Evolutionary conservation across 2,888 invertebrate species (phyloP).

Genomic region (Coenonympha glycerion): DNA sequence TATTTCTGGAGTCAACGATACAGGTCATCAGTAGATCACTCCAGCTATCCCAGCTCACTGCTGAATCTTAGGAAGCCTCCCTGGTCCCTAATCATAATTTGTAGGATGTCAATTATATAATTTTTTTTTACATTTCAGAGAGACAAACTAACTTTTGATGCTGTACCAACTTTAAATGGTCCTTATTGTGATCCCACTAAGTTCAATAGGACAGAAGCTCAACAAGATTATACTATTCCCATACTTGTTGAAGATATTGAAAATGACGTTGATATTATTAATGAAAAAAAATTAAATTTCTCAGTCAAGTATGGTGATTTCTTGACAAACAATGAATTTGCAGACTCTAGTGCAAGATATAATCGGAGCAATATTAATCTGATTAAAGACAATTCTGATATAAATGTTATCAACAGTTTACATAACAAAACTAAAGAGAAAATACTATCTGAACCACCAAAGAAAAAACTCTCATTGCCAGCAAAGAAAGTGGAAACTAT

Average conservation of each 20-base stretch:
- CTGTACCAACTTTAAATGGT: slow-evolving; percentile 73
- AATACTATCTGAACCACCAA: slow-evolving; percentile 14
- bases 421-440: slow-evolving; percentile 17
- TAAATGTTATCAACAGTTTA: slow-evolving; percentile 5
- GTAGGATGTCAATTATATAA: not conserved
- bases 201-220: slow-evolving; percentile 28
- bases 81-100: not conserved
- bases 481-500: slow-evolving; percentile 16
- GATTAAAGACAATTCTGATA: slow-evolving; percentile 4
- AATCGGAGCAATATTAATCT: slow-evolving; percentile 21
- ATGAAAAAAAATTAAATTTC: slow-evolving; percentile 53
- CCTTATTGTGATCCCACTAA: slow-evolving; percentile 48
- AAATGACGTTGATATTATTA: slow-evolving; percentile 44
- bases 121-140: slow-evolving; percentile 49
- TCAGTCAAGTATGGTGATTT: slow-evolving; percentile 63
- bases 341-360: slow-evolving; percentile 32
- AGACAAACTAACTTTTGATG: slow-evolving; percentile 71
- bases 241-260: slow-evolving; percentile 58
- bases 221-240: slow-evolving; percentile 34
- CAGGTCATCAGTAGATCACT: too few relatives aligned
- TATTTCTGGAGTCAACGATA: not conserved
- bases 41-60: too few relatives aligned
- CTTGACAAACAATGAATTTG: slow-evolving; percentile 51
- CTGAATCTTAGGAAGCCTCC: too few relatives aligned
- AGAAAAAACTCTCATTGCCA: slow-evolving; percentile 12